A percentile compares a stretch with the other conserved stretches of the same genome.
These are phyloP conservation scores for Ptychoptera albimana DNA, from an alignment of 2,888 invertebrate genomes.

Conservation along the genomic window DNA sequence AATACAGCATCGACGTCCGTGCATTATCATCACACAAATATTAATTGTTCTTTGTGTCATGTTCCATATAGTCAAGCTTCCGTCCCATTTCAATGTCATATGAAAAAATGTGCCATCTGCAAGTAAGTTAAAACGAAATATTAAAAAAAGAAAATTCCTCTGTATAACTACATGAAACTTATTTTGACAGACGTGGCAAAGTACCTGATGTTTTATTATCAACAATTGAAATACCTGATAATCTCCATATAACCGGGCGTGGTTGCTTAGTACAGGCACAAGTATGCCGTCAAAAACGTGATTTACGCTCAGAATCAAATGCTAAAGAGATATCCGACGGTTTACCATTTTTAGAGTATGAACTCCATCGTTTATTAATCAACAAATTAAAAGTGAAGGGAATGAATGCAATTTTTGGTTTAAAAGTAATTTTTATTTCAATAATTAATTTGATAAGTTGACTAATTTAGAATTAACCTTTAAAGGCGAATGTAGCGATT, in stretches of 20 bases:
- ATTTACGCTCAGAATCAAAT: slow-evolving; percentile 65
- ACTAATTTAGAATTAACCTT: too few species aligned
- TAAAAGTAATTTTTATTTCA: slow-evolving; percentile 37
- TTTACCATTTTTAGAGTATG: slow-evolving; percentile 90
- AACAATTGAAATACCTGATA: slow-evolving; percentile 72
- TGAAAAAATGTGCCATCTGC: slow-evolving; percentile 57
- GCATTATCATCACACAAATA: neutral
- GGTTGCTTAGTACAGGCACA: slow-evolving; percentile 53
- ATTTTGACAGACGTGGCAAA: slow-evolving; percentile 47
- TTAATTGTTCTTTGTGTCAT: slow-evolving; percentile 42
- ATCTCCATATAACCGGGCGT: slow-evolving; percentile 54
- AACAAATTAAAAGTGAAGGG: slow-evolving; percentile 86
- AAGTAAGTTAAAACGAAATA: slow-evolving; percentile 30
- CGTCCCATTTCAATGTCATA: slow-evolving; percentile 56
- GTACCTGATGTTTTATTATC: slow-evolving; percentile 85
- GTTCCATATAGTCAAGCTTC: slow-evolving; percentile 65
- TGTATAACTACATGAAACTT: slow-evolving; percentile 5
- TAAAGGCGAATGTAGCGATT: slow-evolving; percentile 51
- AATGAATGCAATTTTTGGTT: slow-evolving; percentile 85
- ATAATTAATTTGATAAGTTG: too few species aligned
- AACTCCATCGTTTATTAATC: slow-evolving; percentile 76
- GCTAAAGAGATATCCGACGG: slow-evolving; percentile 92
- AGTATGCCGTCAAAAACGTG: slow-evolving; percentile 61
- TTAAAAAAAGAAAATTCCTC: slow-evolving; percentile 1
- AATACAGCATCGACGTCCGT: neutral